phyloP scores from a whole-genome alignment of 1,140 invertebrate genomes.

The Goniozus legneri region DNA sequence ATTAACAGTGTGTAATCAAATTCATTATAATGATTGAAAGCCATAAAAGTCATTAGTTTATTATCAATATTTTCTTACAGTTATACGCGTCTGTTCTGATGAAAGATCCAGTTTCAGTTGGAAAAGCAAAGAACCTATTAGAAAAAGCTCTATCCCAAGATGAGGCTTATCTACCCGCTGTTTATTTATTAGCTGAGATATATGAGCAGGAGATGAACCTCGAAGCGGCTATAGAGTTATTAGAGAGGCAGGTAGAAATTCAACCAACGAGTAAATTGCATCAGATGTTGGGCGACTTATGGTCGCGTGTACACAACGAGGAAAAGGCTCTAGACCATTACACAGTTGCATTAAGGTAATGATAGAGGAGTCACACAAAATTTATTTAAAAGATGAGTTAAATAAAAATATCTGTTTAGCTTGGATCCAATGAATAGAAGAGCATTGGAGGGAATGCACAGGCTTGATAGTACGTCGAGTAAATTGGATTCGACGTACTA shows the following conservation, averaged over 20 bases:
- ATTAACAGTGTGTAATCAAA: slow-evolving; percentile 56
- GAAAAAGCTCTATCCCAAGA: slow-evolving; percentile 69
- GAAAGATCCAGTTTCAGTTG: slow-evolving; percentile 64
- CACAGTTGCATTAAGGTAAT: slow-evolving; percentile 65
- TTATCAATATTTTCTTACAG: slow-evolving; percentile 47
- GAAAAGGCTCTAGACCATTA: slow-evolving; percentile 73
- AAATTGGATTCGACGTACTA: slow-evolving; percentile 57
- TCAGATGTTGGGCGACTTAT: slow-evolving; percentile 68
- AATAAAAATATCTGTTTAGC: slow-evolving; percentile 36
- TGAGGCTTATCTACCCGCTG: slow-evolving; percentile 63
- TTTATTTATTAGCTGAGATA: slow-evolving; percentile 66
- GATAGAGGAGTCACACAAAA: too few relatives aligned
- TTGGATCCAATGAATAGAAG: slow-evolving; percentile 67
- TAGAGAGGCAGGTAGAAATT: slow-evolving; percentile 61
- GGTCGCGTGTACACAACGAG: slow-evolving; percentile 57
- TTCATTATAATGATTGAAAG: slow-evolving; percentile 23
- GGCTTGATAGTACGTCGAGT: slow-evolving; percentile 60
- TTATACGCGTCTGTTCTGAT: slow-evolving; percentile 68
- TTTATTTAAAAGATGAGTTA: slow-evolving; percentile 8
- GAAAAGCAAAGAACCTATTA: slow-evolving; percentile 64
- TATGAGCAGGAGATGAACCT: slow-evolving; percentile 61
- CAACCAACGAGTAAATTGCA: slow-evolving; percentile 66
- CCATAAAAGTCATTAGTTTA: slow-evolving; percentile 18
- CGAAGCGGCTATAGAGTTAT: slow-evolving; percentile 58
- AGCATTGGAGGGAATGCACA: slow-evolving; percentile 68